These are phyloP conservation scores for Hydriomena furcata DNA, from an alignment of 2,888 invertebrate genomes.

Conservation along the genomic window DNA sequence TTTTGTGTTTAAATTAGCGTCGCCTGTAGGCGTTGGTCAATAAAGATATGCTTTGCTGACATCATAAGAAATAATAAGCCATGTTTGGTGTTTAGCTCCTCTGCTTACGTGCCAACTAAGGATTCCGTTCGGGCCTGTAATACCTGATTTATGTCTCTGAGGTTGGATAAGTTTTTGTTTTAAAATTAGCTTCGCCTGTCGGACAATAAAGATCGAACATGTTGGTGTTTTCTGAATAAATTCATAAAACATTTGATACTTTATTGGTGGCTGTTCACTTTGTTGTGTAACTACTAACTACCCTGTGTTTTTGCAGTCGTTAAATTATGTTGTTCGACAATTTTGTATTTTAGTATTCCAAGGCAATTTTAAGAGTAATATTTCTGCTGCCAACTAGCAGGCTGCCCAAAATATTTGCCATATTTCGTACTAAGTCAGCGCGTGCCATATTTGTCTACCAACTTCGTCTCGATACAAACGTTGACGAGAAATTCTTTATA, in stretches of 20 bases:
- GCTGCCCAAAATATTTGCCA: too few relatives aligned
- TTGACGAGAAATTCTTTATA: slow-evolving; percentile 48
- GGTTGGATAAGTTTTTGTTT: neutral
- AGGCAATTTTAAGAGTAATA: too few relatives aligned
- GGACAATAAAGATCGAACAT: neutral
- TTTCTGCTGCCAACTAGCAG: too few relatives aligned
- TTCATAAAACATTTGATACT: too few relatives aligned
- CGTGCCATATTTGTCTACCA: slow-evolving; percentile 41
- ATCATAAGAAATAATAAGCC: slow-evolving; percentile 29
- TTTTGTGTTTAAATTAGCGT: slow-evolving; percentile 26
- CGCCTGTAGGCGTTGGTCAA: slow-evolving; percentile 19
- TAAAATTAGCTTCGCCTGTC: neutral
- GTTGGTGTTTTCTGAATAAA: neutral
- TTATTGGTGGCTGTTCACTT: too few relatives aligned
- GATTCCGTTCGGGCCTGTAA: neutral
- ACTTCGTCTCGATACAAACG: too few relatives aligned
- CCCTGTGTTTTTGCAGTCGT: too few relatives aligned
- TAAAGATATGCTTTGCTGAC: slow-evolving; percentile 39
- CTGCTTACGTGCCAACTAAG: slow-evolving; percentile 1
- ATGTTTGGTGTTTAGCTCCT: slow-evolving; percentile 32
- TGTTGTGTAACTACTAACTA: too few relatives aligned
- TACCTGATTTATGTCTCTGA: neutral
- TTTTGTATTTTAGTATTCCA: too few relatives aligned
- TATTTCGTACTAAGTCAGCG: slow-evolving; percentile 22
- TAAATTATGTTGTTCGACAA: too few relatives aligned